phyloP scores from a whole-genome alignment of 2,888 invertebrate genomes.

The Oligia latruncula region DNA sequence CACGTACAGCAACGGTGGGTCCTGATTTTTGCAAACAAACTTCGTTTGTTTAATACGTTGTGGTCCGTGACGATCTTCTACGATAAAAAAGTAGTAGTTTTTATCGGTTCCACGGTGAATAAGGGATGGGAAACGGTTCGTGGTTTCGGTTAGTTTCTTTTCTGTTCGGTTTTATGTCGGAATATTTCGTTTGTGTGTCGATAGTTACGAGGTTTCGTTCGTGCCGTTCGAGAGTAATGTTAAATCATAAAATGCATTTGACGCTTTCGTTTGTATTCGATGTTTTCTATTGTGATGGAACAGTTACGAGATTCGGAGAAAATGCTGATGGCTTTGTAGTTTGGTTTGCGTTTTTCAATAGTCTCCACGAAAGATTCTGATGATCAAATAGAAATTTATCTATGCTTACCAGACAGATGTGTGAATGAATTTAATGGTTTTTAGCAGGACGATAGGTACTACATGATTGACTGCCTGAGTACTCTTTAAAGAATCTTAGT shows the following conservation, averaged over 20 bases:
- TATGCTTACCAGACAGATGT: background rate
- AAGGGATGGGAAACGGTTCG: slow-evolving; percentile 37
- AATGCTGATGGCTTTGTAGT: background rate
- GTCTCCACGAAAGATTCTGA: background rate
- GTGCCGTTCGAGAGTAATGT: slow-evolving; percentile 28
- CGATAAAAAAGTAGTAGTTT: slow-evolving; percentile 47
- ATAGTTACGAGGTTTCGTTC: slow-evolving; percentile 27
- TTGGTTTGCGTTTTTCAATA: background rate
- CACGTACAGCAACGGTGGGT: slow-evolving; percentile 22
- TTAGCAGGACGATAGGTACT: background rate
- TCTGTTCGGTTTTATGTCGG: slow-evolving; percentile 26
- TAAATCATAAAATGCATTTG: slow-evolving; percentile 44
- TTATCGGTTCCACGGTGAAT: slow-evolving; percentile 40
- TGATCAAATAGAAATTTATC: background rate
- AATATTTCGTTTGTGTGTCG: slow-evolving; percentile 36
- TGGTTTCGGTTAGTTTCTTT: slow-evolving; percentile 29
- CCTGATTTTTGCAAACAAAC: slow-evolving; percentile 44
- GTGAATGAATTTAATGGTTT: background rate
- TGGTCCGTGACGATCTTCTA: slow-evolving; percentile 50
- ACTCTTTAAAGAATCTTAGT: background rate
- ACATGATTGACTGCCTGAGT: background rate
- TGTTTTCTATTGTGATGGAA: slow-evolving; percentile 9
- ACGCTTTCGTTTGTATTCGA: slow-evolving; percentile 17
- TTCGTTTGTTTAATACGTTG: slow-evolving; percentile 54
- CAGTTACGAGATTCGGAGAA: background rate